Evolutionary conservation across 92 coral and sea anemone species (phyloP), one percentile per base, ranked within the genome.

Genomic region (Porites lobata): DNA sequence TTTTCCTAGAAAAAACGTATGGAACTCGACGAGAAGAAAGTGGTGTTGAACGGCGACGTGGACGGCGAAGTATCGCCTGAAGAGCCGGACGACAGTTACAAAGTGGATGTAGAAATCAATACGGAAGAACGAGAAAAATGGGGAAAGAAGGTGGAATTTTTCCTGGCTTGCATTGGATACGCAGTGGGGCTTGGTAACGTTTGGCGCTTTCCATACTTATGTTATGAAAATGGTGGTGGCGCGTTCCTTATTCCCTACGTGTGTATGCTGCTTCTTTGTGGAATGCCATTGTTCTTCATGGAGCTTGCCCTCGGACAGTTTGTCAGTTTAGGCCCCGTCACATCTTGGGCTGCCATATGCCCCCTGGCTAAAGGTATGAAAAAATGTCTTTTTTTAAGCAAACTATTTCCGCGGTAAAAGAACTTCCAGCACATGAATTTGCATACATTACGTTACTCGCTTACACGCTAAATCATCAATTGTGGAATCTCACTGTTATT

Each of bases 221-320:
- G 98, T 53, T 98, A 94, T 84, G 94, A 98, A 85, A 94, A 98
- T 77, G 99, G 99, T 70, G 99, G 99, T 0, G 99, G 99, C 2
- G 99, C 99, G 17, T 98, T 98, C 70, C 94, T 98, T 12, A 92
- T 98, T 57, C 99, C 99, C 0, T 98, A 98, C 84, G 63, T 98
- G n/a, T 50, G 88, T 21, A 95, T 98, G 99, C 84, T 98, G 79
- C 89, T 98, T 73, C 86, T 98, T 18, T 96, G 98, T 50, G 99
- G 99, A 67, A 98, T 98, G 98, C 99, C 99, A 6, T 92, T 98
- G 59, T 98, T 98, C 89, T 98, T 98, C 84, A 98, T 98, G 99
- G 99, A 98, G 88, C 92, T 98, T 18, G 96, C 99, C 2, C 93
- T 98, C 0, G 99, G 99, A 2, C 99, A 98, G 85, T 93, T 72